phyloP scores from a whole-genome alignment of 1,140 invertebrate species.

The Diabrotica virgifera region DNA sequence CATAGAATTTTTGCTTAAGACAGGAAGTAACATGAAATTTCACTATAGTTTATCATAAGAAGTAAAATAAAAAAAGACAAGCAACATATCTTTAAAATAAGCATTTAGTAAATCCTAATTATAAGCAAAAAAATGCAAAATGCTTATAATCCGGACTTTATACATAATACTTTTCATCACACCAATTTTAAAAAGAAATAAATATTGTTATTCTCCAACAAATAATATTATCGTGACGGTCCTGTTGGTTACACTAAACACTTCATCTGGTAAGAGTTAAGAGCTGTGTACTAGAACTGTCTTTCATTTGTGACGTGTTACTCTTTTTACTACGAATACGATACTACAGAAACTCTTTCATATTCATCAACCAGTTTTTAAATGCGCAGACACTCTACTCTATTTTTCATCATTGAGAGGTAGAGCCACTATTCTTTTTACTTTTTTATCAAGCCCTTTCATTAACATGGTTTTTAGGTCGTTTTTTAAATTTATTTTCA shows the following conservation, averaged over 20 bases:
- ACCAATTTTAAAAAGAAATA: no score
- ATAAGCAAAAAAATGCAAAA: no score
- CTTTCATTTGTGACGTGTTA: conserved; percentile 2
- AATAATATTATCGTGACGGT: no score
- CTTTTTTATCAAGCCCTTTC: not conserved
- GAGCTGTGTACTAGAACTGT: not conserved
- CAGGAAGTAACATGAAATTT: no score
- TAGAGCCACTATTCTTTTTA: not conserved
- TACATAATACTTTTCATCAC: no score
- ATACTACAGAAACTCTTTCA: conserved; percentile 2
- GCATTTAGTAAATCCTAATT: no score
- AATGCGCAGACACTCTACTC: not conserved
- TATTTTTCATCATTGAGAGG: conserved; percentile 1
- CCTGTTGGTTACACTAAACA: not conserved
- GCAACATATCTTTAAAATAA: no score
- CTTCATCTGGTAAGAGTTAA: not conserved
- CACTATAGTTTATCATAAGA: no score
- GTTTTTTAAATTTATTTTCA: not conserved
- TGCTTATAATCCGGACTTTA: no score
- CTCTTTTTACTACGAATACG: conserved; percentile 2
- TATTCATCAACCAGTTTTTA: conserved; percentile 1
- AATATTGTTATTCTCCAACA: no score
- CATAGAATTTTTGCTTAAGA: no score
- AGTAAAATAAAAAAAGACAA: no score
- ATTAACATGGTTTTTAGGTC: not conserved